Evolutionary conservation across 2,888 invertebrate genomes (phyloP).

Genomic region (Halictus ligatus): DNA sequence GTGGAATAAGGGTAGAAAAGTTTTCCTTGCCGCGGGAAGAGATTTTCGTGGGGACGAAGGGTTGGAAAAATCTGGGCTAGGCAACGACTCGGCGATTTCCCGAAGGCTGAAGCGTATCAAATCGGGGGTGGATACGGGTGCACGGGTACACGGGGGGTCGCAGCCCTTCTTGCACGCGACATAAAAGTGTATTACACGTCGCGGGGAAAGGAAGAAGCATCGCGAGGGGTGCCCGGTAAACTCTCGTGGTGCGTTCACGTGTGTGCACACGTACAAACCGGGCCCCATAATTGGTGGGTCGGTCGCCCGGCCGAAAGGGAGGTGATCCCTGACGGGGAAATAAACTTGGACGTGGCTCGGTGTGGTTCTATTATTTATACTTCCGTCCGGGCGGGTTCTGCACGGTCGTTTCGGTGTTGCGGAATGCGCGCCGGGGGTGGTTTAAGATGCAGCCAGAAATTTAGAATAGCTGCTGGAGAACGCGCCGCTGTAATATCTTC

Average conservation of each 20-base stretch:
- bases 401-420: conserved; percentile 10
- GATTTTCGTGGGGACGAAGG: conserved; percentile 28
- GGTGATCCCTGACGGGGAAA: conserved; percentile 48
- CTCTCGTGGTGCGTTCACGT: conserved; percentile 27
- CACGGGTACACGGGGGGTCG: conserved; percentile 54
- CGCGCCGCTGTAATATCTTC: conserved; percentile 1
- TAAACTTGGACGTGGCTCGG: conserved; percentile 36
- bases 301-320: conserved; percentile 35
- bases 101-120: conserved; percentile 64
- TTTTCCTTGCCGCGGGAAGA: conserved; percentile 38
- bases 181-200: conserved; percentile 76
- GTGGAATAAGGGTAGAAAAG: conserved; percentile 6
- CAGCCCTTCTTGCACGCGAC: conserved; percentile 70
- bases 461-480: not conserved
- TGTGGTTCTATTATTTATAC: conserved; percentile 50
- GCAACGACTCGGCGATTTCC: conserved; percentile 53
- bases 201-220: conserved; percentile 67
- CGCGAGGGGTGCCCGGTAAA: conserved; percentile 30
- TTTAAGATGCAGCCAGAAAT: conserved; percentile 13
- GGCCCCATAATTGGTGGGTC: conserved; percentile 43
- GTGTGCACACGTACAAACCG: conserved; percentile 25
- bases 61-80: conserved; percentile 40
- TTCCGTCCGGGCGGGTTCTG: not conserved
- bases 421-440: conserved; percentile 12
- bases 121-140: conserved; percentile 55